phyloP scores from a whole-genome alignment of 2,888 invertebrate genomes.

The Zygogramma bicolorata region DNA sequence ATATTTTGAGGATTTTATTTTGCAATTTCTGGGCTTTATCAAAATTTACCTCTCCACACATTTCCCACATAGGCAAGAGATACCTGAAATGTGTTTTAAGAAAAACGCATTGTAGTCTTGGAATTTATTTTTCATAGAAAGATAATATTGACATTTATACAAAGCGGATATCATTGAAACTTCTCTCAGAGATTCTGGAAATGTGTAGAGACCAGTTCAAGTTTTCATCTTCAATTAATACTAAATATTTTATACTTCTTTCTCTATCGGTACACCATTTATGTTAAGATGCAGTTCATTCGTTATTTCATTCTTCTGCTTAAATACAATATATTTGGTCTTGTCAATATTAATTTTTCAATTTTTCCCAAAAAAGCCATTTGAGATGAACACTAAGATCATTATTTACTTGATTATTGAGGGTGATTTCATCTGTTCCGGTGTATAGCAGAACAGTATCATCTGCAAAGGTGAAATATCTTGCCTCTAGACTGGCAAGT shows the following conservation, averaged over 20 bases:
- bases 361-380: background rate
- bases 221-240: constrained; percentile 4
- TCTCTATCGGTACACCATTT: background rate
- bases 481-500: background rate
- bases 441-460: background rate
- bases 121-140: background rate
- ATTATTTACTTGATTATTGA: constrained; percentile 7
- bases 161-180: too few species aligned
- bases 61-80: too few species aligned
- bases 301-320: background rate
- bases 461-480: background rate
- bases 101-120: background rate
- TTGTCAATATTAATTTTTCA: constrained; percentile 4
- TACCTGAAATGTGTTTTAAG: too few species aligned
- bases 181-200: too few species aligned
- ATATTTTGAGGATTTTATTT: background rate
- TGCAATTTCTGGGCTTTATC: background rate
- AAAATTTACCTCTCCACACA: too few species aligned
- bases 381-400: background rate
- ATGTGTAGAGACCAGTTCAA: too few species aligned
- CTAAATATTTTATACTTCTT: background rate
- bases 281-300: constrained; percentile 12
- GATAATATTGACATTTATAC: background rate
- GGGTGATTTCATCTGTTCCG: constrained; percentile 2
- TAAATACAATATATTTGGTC: constrained; percentile 13